Evolutionary conservation across 1,140 invertebrate species (phyloP), one percentile per base, ranked within the genome.

Genomic region (Saccostrea glomerata): DNA sequence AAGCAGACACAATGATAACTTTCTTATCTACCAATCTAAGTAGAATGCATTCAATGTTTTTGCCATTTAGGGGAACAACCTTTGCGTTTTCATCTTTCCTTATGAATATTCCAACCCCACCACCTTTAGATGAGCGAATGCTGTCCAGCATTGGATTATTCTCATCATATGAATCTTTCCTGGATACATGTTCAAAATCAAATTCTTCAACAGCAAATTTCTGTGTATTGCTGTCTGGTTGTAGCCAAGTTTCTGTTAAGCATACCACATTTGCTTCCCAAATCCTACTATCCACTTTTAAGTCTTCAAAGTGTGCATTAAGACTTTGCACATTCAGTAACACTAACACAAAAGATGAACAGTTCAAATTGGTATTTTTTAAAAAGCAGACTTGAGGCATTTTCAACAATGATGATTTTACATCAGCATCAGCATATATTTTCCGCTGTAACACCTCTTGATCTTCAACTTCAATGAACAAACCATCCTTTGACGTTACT

Each of bases 31-130:
- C 17, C n/a, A 86, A 17, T 47, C 0, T 77, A 70, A 58, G 56
- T 6, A 23, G 7, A n/a, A 73, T 77, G n/a, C 63, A 70, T 54
- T 86, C 85, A 12, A 86, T 73, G 47, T 86, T 77, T 12, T 20
- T 20, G 9, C 13, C 20, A 20, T 54, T 20, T 20, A 73, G 17
- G 70, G 20, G 5, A 40, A 2, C 47, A 40, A 20, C 20, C 17
- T 47, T 9, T 70, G 47, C 30, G 23, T 11, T n/a, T 20, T 0
- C 0, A 54, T 15, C 13, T 77, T 60, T 60, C 5, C 58, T 60
- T 12, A 12, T 60, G 5, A 15, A 60, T 20, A 60, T 60, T 20
- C 58, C 58, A 60, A 60, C 58, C 12, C 58, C 58, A 15, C 58
- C 58, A 60, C 12, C 58, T 60, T 60, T 60, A 15, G 58, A 60